Percentiles rank a stretch among this genome's conserved stretches.
Conservation (phyloP, 2,797 vertebrate genomes). For the Pangasius mekongensis region DNA sequence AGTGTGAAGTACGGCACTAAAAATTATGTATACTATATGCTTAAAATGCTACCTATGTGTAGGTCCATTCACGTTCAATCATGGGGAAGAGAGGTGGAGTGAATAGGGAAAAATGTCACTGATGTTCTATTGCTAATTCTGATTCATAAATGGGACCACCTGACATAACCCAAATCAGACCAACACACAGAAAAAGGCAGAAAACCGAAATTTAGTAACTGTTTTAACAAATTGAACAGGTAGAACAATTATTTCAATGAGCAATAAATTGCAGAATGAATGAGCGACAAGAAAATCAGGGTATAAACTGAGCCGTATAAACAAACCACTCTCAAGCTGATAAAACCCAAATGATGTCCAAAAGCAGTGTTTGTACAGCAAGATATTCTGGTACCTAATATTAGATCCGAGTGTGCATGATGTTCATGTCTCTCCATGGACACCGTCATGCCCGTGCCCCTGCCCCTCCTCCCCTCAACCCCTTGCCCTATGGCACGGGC, state of each 20-base stretch:
- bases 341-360: not conserved
- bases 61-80: not conserved
- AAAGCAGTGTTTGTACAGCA: not conserved
- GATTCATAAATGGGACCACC: not conserved
- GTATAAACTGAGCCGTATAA: not conserved
- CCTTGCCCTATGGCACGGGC: not conserved
- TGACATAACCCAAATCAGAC: not conserved
- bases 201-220: not conserved
- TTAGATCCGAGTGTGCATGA: not conserved
- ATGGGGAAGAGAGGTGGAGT: too few relatives aligned
- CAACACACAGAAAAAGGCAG: not conserved
- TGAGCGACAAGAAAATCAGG: not conserved
- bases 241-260: not conserved
- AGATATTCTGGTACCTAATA: not conserved
- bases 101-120: not conserved
- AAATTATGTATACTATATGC: not conserved
- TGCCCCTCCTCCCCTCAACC: not conserved
- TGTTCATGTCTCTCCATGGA: not conserved
- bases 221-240: not conserved
- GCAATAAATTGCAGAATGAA: not conserved
- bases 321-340: not conserved
- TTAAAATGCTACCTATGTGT: not conserved
- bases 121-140: not conserved
- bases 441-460: not conserved
- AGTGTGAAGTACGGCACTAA: too few relatives aligned